A percentile compares a stretch with the other conserved stretches of the same genome.
Evolutionary conservation across 1,140 invertebrate genomes (phyloP).

Genomic region (Sarcophaga bullata): DNA sequence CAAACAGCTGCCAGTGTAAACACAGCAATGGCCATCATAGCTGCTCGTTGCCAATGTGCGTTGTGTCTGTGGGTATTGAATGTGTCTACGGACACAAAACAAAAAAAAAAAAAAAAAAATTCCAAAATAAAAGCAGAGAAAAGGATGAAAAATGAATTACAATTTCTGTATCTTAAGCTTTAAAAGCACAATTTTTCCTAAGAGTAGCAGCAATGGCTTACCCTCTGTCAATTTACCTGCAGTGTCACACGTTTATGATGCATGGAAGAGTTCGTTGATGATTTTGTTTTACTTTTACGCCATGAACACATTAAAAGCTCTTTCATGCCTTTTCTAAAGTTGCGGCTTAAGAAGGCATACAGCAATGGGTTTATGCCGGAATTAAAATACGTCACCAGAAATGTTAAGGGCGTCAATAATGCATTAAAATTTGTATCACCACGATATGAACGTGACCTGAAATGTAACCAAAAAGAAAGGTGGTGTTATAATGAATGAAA

Average conservation of each 20-base stretch:
- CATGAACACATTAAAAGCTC: conserved; percentile 73
- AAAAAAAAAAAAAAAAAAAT: conserved; percentile 18
- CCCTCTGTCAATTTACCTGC: conserved; percentile 53
- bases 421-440: conserved; percentile 75
- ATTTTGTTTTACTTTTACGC: conserved; percentile 63
- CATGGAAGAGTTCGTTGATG: conserved; percentile 63
- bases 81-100: conserved; percentile 55
- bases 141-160: conserved; percentile 1
- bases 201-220: not conserved
- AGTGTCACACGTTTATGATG: conserved; percentile 62
- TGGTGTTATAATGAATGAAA: too few relatives aligned
- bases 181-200: not conserved
- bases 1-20: conserved; percentile 36
- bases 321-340: conserved; percentile 77
- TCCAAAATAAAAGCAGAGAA: conserved; percentile 33
- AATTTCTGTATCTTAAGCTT: not conserved
- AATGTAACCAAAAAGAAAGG: conserved; percentile 50
- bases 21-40: conserved; percentile 60
- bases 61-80: conserved; percentile 64
- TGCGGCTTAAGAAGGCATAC: conserved; percentile 85
- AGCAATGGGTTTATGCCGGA: conserved; percentile 86
- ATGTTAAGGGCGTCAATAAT: conserved; percentile 83
- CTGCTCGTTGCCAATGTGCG: conserved; percentile 64
- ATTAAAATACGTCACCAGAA: conserved; percentile 85
- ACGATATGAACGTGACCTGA: conserved; percentile 73